Percentiles rank a stretch among this genome's conserved stretches.
phyloP scores from a whole-genome alignment of 1,140 invertebrate species.

The Hylaeus volcanicus region DNA sequence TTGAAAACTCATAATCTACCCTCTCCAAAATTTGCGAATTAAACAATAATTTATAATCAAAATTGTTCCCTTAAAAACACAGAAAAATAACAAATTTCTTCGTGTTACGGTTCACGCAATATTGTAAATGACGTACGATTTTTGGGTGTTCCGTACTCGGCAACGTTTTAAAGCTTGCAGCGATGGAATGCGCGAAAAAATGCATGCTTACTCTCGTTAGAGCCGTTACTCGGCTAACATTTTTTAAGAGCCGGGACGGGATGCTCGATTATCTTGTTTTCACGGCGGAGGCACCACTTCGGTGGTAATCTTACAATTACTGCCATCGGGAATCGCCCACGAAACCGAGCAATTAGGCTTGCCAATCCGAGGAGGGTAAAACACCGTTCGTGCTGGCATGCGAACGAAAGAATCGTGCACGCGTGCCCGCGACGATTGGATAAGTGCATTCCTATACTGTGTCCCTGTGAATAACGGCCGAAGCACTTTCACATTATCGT shows the following conservation, averaged over 20 bases:
- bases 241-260: background rate
- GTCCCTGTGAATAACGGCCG: constrained; percentile 46
- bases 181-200: background rate
- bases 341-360: constrained; percentile 52
- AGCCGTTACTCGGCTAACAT: background rate
- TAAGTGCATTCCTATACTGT: constrained; percentile 58
- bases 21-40: no score
- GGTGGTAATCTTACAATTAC: constrained; percentile 35
- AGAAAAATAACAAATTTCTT: no score
- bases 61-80: no score
- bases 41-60: no score
- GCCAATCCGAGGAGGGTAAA: constrained; percentile 26
- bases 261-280: constrained; percentile 24
- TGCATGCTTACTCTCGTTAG: constrained; percentile 5
- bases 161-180: background rate
- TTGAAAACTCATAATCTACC: no score
- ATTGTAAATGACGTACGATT: no score
- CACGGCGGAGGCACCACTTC: background rate
- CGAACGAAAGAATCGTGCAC: constrained; percentile 48
- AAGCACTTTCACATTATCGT: constrained; percentile 55
- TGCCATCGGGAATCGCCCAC: constrained; percentile 19
- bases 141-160: no score
- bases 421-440: constrained; percentile 44
- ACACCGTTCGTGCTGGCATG: constrained; percentile 47
- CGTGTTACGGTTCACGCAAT: no score